A percentile compares a stretch with the other conserved stretches of the same genome.
These are phyloP conservation scores for Operophtera brumata DNA, from an alignment of 2,888 invertebrate genomes.

Conservation along the genomic window DNA sequence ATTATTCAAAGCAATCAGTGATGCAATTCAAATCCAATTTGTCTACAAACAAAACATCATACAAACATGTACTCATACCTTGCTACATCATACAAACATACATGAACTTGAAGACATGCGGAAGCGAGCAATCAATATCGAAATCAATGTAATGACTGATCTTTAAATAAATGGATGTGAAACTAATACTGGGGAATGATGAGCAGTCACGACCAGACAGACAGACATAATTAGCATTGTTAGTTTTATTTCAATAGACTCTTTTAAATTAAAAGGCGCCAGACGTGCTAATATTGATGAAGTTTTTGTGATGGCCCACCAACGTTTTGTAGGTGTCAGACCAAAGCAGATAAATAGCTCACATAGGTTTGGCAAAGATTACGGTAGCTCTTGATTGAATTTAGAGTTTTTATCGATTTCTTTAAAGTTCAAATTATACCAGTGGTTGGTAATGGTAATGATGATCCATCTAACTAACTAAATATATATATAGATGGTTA, in stretches of 20 bases:
- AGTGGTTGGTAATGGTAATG: too few relatives aligned
- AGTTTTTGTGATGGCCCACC: constrained; percentile 25
- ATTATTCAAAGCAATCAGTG: constrained; percentile 38
- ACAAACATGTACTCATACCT: not conserved
- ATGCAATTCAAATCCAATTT: constrained; percentile 37
- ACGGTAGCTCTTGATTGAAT: too few relatives aligned
- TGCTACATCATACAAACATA: constrained; percentile 13
- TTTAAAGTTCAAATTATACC: too few relatives aligned
- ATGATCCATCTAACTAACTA: too few relatives aligned
- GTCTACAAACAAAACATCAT: constrained; percentile 39
- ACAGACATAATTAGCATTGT: constrained; percentile 68
- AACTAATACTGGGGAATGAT: constrained; percentile 62
- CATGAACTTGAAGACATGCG: constrained; percentile 48
- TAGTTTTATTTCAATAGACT: constrained; percentile 62
- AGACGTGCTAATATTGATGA: constrained; percentile 31
- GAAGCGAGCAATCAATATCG: constrained; percentile 74
- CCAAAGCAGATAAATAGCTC: too few relatives aligned
- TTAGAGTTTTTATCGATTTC: too few relatives aligned
- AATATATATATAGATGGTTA: too few relatives aligned
- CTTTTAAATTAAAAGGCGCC: constrained; percentile 43
- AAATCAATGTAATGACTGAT: constrained; percentile 68
- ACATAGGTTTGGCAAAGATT: too few relatives aligned
- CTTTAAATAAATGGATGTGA: constrained; percentile 45
- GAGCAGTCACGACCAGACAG: constrained; percentile 56
- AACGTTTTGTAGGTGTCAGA: constrained; percentile 5